Percentiles rank a stretch among this genome's conserved stretches.
Evolutionary conservation across 2,888 invertebrate genomes (phyloP).

Genomic region (Drosophila vallismaia): DNA sequence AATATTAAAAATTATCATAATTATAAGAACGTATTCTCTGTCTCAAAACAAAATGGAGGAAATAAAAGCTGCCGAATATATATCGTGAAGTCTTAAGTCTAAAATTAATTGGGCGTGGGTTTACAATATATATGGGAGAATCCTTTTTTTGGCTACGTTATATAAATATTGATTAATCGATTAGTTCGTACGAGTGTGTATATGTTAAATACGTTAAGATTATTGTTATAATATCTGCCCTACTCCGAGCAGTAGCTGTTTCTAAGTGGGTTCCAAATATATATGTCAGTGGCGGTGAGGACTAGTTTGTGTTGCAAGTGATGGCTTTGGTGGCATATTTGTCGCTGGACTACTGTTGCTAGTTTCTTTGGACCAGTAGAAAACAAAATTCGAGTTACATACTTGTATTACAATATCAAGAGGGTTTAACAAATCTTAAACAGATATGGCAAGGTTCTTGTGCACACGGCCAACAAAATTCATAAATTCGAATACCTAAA

Average conservation of each 20-base stretch:
- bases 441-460: slow-evolving; percentile 72
- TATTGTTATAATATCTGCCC: slow-evolving; percentile 62
- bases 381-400: slow-evolving; percentile 37
- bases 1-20: slow-evolving; percentile 23
- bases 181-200: slow-evolving; percentile 55
- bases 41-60: slow-evolving; percentile 42
- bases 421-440: slow-evolving; percentile 51
- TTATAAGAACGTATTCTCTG: slow-evolving; percentile 35
- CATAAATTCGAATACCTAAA: slow-evolving; percentile 71
- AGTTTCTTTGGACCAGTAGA: slow-evolving; percentile 72
- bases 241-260: slow-evolving; percentile 74
- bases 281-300: slow-evolving; percentile 53
- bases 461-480: slow-evolving; percentile 52
- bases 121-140: slow-evolving; percentile 16
- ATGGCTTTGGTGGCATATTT: slow-evolving; percentile 51
- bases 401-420: slow-evolving; percentile 25
- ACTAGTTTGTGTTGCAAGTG: slow-evolving; percentile 70
- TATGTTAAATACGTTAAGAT: slow-evolving; percentile 68
- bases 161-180: slow-evolving; percentile 69
- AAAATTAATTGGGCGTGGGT: slow-evolving; percentile 51
- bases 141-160: slow-evolving; percentile 50
- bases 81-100: slow-evolving; percentile 56
- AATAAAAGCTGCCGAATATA: slow-evolving; percentile 49
- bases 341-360: slow-evolving; percentile 66
- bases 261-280: slow-evolving; percentile 42